These are phyloP conservation scores for Lampris megalopsis DNA, from an alignment of 2,113 vertebrate genomes.

Conservation along the genomic window DNA sequence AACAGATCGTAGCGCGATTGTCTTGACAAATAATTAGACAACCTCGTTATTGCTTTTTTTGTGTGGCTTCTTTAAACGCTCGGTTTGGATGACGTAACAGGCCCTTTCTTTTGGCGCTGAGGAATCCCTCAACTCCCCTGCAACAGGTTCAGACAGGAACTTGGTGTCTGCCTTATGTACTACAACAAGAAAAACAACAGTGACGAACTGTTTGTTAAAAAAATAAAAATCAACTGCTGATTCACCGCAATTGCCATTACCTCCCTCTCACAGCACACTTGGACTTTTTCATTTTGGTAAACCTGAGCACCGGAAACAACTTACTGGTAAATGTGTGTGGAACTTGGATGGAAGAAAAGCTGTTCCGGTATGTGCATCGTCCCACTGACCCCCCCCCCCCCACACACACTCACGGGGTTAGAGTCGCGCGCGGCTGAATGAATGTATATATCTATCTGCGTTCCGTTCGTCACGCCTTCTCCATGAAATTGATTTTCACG, in stretches of 20 bases:
- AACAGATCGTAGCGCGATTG: too few species aligned
- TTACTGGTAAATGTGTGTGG: too few species aligned
- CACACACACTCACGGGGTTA: too few species aligned
- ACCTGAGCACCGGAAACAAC: too few species aligned
- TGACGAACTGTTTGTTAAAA: background rate
- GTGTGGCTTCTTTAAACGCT: background rate
- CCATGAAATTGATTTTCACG: background rate
- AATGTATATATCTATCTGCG: background rate
- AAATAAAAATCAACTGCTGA: background rate
- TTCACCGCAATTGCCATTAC: background rate
- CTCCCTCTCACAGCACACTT: background rate
- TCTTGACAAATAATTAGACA: too few species aligned
- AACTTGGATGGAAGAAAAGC: too few species aligned
- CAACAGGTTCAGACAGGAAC: conserved; percentile 64
- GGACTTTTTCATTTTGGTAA: background rate
- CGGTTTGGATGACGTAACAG: background rate
- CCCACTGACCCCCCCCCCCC: too few species aligned
- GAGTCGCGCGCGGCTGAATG: background rate
- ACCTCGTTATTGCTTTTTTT: too few species aligned
- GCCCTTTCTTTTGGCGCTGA: conserved; percentile 29
- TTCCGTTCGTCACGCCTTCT: background rate
- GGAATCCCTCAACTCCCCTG: conserved; percentile 48
- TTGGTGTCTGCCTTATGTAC: conserved; percentile 1
- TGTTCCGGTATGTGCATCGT: too few species aligned
- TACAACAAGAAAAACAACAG: conserved; percentile 1